phyloP scores from a whole-genome alignment of 2,888 invertebrate genomes.

The Drosophila ustulata region DNA sequence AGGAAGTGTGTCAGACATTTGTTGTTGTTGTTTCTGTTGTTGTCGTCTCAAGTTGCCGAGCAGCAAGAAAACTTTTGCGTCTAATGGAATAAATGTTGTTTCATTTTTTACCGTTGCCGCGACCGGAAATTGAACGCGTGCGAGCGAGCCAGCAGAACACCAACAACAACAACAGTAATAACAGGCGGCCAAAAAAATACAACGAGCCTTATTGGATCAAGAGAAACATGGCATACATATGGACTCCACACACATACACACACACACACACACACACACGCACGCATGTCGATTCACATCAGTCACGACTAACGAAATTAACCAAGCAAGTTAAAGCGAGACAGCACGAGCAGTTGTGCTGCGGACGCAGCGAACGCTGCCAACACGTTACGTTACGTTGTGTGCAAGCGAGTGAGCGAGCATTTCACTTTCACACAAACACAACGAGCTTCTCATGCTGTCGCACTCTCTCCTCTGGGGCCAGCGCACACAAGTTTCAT shows the following conservation, averaged over 20 bases:
- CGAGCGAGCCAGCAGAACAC: constrained; percentile 13
- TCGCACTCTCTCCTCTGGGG: constrained; percentile 38
- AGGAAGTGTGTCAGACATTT: constrained; percentile 67
- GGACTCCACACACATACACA: constrained; percentile 31
- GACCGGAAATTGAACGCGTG: constrained; percentile 25
- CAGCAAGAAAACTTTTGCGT: constrained; percentile 55
- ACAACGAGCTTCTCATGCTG: constrained; percentile 17
- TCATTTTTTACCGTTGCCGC: constrained; percentile 40
- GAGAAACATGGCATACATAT: constrained; percentile 63
- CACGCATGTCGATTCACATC: constrained; percentile 34
- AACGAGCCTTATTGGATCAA: constrained; percentile 66
- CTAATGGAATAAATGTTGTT: constrained; percentile 69
- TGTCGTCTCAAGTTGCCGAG: constrained; percentile 21
- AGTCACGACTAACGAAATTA: constrained; percentile 75
- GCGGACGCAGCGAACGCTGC: neutral
- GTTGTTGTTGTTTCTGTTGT: constrained; percentile 7
- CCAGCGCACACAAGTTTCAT: constrained; percentile 65
- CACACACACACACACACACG: constrained; percentile 13
- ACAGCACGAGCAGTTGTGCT: constrained; percentile 58
- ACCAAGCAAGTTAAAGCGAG: constrained; percentile 80
- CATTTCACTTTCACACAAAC: constrained; percentile 46
- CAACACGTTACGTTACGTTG: neutral
- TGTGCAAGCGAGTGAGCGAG: constrained; percentile 36
- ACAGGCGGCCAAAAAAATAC: constrained; percentile 29
- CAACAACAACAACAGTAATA: constrained; percentile 26